Evolutionary conservation across 2,113 vertebrate genomes (phyloP), one percentile per base, ranked within the genome.

Genomic region (Pycnonotus jocosus): DNA sequence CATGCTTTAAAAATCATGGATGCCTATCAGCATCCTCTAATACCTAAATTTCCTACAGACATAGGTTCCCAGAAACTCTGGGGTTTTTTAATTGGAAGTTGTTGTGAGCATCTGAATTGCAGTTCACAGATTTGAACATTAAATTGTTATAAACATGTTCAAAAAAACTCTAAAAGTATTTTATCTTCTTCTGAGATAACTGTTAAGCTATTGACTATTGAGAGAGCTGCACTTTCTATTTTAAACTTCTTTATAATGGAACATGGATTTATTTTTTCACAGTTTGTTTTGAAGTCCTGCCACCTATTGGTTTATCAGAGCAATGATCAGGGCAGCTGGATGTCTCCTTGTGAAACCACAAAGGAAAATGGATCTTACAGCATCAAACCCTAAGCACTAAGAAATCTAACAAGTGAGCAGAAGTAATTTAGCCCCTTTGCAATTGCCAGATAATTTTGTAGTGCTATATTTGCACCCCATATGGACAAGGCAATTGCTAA

Each of bases 281-380:
- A 83, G 87, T 88, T 88, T 93, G 76, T 81, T 96, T 96, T 94
- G 92, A 96, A 95, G 94, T 90, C 77, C 86, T 95, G 96, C 95
- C 96, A 96, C 80, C 95, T 95, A 95, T 96, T 96, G 96, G 90
- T 86, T 92, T 88, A 78, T 88, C 44, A 71, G 8, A 79, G 90
- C 88, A 81, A 48, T 38, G 35, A 88, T 66, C 38, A 40, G 40
- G 51, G 47, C 0, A 3, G 30, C 47, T 54, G 81, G 68, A 83
- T 81, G 87, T 70, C 37, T 84, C 31, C 40, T 30, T 84, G 13
- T 50, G 60, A 88, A 92, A 81, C 35, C 37, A 21, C 51, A 74
- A 78, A 86, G n/a, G 51, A 86, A 93, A 96, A 78, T 10, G 11
- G 20, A 62, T 80, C 23, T 60, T 30, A 35, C 10, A 23, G 22